Conservation (phyloP, 2,113 vertebrate genomes). For the Etheostoma spectabile region DNA sequence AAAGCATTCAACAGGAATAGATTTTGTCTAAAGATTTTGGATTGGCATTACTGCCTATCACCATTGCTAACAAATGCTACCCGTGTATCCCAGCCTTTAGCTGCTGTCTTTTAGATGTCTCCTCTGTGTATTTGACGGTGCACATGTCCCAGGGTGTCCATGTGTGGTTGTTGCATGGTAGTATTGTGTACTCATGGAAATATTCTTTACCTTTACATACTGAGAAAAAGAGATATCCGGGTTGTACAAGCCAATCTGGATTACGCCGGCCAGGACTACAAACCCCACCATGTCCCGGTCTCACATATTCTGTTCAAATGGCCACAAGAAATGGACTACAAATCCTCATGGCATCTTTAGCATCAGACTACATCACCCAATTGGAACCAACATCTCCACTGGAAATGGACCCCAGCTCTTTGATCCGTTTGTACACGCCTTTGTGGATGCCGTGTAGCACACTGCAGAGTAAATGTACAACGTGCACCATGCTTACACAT, state of each 20-base stretch:
- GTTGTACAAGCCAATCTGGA: conserved; percentile 33
- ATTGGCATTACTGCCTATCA: not conserved
- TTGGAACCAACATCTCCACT: not conserved
- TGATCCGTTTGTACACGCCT: not conserved
- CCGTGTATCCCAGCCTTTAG: conserved; percentile 45
- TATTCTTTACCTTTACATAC: conserved; percentile 51
- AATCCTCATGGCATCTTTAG: not conserved
- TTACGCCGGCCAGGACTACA: conserved; percentile 2
- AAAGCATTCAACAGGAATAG: too few relatives aligned
- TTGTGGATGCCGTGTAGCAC: not conserved
- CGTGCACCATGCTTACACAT: conserved; percentile 19
- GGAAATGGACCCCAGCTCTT: conserved; percentile 12
- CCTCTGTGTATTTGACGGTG: conserved; percentile 70
- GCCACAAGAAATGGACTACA: conserved; percentile 18
- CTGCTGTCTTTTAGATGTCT: conserved; percentile 64
- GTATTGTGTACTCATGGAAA: conserved; percentile 62
- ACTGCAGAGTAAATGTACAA: not conserved
- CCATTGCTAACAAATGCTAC: conserved; percentile 53
- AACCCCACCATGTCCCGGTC: conserved; percentile 17
- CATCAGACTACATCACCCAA: not conserved
- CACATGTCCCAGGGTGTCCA: conserved; percentile 69
- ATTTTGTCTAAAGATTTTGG: not conserved
- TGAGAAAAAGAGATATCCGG: conserved; percentile 3
- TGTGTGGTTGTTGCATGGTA: conserved; percentile 75
- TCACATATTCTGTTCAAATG: conserved; percentile 15